Evolutionary conservation across 2,113 vertebrate species (phyloP).

Genomic region (Alouatta palliata): DNA sequence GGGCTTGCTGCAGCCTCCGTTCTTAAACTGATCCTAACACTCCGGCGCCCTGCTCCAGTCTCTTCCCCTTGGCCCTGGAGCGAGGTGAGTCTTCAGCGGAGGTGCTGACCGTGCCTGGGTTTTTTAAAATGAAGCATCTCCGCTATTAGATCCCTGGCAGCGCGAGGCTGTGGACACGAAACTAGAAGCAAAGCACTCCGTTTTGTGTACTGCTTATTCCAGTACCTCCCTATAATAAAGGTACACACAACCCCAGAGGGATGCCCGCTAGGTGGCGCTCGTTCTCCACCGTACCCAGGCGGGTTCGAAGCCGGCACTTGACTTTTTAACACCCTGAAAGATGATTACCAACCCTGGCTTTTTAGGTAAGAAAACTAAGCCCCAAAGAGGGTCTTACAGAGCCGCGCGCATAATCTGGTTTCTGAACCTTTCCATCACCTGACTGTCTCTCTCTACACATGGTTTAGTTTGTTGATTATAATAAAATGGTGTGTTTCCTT

Average conservation of each 20-base stretch:
- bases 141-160: not conserved
- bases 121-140: not conserved
- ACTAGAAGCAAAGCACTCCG: not conserved
- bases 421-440: not conserved
- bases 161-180: not conserved
- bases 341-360: not conserved
- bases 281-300: not conserved
- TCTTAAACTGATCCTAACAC: not conserved
- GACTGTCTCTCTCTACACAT: not conserved
- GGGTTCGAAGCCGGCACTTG: accelerated
- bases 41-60: too few species aligned
- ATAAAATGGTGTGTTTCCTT: not conserved
- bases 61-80: too few species aligned
- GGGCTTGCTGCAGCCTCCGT: accelerated
- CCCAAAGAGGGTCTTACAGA: not conserved
- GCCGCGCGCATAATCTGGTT: too few species aligned
- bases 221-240: accelerated
- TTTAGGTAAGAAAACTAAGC: not conserved
- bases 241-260: accelerated
- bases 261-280: slow-evolving; percentile 70
- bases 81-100: not conserved
- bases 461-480: not conserved
- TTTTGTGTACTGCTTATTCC: not conserved
- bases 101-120: not conserved
- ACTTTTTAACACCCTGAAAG: not conserved